Conservation (phyloP, 2,888 invertebrate genomes). For the Prenolepis imparis region DNA sequence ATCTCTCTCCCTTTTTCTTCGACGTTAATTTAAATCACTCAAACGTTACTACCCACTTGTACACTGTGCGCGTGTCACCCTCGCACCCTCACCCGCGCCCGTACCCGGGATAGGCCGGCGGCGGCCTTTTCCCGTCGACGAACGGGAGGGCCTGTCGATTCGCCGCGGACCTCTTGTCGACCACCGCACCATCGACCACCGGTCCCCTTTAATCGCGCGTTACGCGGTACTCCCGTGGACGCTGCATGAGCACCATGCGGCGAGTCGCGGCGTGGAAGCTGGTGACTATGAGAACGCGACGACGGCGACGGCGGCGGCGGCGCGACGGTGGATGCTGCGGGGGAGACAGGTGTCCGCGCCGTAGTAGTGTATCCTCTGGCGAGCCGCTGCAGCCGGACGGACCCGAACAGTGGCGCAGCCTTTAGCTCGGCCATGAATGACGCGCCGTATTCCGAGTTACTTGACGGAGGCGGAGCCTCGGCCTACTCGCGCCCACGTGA, state of each 20-base stretch:
- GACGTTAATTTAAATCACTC: conserved; percentile 23
- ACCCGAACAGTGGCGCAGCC: conserved; percentile 81
- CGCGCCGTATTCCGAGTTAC: conserved; percentile 78
- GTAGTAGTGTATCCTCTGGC: conserved; percentile 71
- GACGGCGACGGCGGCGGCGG: conserved; percentile 55
- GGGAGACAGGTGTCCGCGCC: conserved; percentile 77
- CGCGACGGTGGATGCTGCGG: conserved; percentile 64
- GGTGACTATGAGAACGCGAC: conserved; percentile 60
- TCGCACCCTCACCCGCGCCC: conserved; percentile 33
- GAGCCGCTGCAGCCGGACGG: conserved; percentile 77
- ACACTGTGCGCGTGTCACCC: conserved; percentile 46
- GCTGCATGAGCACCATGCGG: conserved; percentile 67
- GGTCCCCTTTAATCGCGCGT: conserved; percentile 46
- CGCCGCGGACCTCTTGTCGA: conserved; percentile 19
- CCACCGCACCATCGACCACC: conserved; percentile 50
- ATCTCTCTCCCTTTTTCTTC: neutral
- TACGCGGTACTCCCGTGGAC: conserved; percentile 50
- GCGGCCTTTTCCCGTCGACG: conserved; percentile 62
- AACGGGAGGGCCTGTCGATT: conserved; percentile 32
- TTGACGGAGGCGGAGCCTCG: conserved; percentile 87
- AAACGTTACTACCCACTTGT: conserved; percentile 41
- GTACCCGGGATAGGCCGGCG: conserved; percentile 49
- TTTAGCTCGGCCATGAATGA: conserved; percentile 86
- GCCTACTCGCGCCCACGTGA: conserved; percentile 81
- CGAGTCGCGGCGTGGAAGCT: conserved; percentile 68